Conservation (phyloP, 2,888 invertebrate genomes). For the Caenorhabditis panamensis region DNA sequence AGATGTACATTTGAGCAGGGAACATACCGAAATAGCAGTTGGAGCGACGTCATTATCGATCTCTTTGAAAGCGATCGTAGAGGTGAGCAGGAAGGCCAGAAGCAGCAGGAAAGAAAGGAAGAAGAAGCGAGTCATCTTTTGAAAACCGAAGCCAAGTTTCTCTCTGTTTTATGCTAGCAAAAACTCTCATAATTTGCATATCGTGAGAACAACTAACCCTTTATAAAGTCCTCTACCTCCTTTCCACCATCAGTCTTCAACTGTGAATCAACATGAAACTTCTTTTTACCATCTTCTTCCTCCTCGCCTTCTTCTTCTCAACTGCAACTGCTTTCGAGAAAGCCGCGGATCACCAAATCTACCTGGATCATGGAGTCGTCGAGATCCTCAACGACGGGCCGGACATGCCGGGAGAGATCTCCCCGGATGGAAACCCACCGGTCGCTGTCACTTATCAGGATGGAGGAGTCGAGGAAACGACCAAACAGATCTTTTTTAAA, state of each 20-base stretch:
- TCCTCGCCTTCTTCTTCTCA: conserved; percentile 3
- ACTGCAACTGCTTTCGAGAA: not conserved
- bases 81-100: not conserved
- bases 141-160: not conserved
- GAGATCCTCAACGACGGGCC: not conserved
- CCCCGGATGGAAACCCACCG: conserved; percentile 12
- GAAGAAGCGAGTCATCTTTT: not conserved
- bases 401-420: conserved; percentile 12
- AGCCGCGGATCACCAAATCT: not conserved
- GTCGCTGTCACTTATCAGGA: not conserved
- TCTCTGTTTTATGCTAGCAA: not conserved
- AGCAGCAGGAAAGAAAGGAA: not conserved
- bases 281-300: not conserved
- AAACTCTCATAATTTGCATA: not conserved
- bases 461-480: not conserved
- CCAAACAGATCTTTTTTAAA: not conserved
- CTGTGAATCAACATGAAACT: not conserved
- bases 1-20: not conserved
- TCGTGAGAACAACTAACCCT: not conserved
- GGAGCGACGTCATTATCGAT: not conserved
- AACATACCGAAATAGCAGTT: no score
- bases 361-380: not conserved
- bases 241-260: not conserved
- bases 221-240: not conserved
- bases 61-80: not conserved